A percentile compares a stretch with the other conserved stretches of the same genome.
These are phyloP conservation scores for Ditula angustiorana DNA, from an alignment of 2,888 invertebrate genomes.

Conservation along the genomic window DNA sequence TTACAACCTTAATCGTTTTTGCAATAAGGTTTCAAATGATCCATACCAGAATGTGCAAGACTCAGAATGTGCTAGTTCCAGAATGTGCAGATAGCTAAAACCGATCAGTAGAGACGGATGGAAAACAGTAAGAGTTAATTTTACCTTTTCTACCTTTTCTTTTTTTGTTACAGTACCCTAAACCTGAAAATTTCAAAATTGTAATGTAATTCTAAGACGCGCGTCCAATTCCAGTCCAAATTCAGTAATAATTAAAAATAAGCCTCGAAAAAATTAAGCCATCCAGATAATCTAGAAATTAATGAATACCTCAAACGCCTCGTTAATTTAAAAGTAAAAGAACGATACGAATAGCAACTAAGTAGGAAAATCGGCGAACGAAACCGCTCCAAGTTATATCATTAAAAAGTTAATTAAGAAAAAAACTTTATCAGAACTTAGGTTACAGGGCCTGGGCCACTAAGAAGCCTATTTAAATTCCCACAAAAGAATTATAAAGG, in stretches of 20 bases:
- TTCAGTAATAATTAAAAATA: background rate
- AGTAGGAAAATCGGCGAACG: constrained; percentile 22
- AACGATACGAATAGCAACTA: constrained; percentile 27
- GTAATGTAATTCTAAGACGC: no score
- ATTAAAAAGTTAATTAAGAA: constrained; percentile 41
- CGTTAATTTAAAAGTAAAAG: constrained; percentile 10
- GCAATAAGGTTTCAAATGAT: no score
- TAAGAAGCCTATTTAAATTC: constrained; percentile 40
- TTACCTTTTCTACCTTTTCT: no score
- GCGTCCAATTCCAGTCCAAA: background rate
- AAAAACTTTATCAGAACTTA: constrained; percentile 36
- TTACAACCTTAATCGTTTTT: no score
- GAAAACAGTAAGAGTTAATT: no score
- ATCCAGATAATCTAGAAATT: constrained; percentile 8
- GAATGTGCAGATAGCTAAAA: no score
- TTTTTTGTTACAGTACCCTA: no score
- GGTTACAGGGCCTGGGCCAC: constrained; percentile 26
- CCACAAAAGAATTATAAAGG: constrained; percentile 37
- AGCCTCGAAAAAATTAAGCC: background rate
- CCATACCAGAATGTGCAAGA: no score
- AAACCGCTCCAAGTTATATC: constrained; percentile 29
- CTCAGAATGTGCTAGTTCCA: no score
- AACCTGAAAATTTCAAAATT: no score
- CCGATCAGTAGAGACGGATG: no score
- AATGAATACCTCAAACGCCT: constrained; percentile 10